Evolutionary conservation across 1,140 invertebrate genomes (phyloP).

Genomic region (Thaumatotibia leucotreta): DNA sequence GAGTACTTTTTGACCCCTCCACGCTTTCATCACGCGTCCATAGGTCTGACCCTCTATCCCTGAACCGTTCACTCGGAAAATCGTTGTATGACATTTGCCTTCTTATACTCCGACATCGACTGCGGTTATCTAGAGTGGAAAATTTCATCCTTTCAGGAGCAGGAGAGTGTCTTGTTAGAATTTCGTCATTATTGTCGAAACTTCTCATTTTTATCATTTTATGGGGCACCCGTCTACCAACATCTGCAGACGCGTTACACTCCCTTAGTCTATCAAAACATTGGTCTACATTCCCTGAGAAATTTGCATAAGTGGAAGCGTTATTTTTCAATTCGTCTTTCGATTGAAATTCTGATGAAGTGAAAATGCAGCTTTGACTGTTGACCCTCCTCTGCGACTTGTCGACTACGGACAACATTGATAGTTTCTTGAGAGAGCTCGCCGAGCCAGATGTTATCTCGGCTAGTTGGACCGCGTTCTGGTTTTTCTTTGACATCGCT

Average conservation of each 20-base stretch:
- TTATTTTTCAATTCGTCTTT: constrained; percentile 59
- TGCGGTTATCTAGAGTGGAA: constrained; percentile 66
- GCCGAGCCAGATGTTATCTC: constrained; percentile 64
- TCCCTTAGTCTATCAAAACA: constrained; percentile 62
- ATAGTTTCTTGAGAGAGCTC: constrained; percentile 62
- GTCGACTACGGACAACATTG: constrained; percentile 65
- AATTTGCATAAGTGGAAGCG: constrained; percentile 60
- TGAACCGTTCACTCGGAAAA: constrained; percentile 57
- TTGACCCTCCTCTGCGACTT: constrained; percentile 61
- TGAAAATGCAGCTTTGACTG: constrained; percentile 65
- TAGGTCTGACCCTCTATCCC: constrained; percentile 43
- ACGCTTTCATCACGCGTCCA: constrained; percentile 54
- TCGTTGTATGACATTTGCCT: constrained; percentile 70
- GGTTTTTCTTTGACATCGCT: constrained; percentile 63
- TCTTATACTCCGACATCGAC: constrained; percentile 62
- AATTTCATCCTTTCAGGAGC: constrained; percentile 51
- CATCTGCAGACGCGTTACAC: constrained; percentile 38
- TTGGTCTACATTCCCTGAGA: constrained; percentile 66
- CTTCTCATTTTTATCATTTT: constrained; percentile 56
- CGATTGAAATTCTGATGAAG: constrained; percentile 50
- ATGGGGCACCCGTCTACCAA: constrained; percentile 32
- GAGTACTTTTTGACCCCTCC: constrained; percentile 46
- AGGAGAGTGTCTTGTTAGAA: constrained; percentile 44
- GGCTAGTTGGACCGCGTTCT: constrained; percentile 64
- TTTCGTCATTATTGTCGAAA: constrained; percentile 57